Evolutionary conservation across 2,888 invertebrate species (phyloP).

Genomic region (Harpagoxenus sublaevis): DNA sequence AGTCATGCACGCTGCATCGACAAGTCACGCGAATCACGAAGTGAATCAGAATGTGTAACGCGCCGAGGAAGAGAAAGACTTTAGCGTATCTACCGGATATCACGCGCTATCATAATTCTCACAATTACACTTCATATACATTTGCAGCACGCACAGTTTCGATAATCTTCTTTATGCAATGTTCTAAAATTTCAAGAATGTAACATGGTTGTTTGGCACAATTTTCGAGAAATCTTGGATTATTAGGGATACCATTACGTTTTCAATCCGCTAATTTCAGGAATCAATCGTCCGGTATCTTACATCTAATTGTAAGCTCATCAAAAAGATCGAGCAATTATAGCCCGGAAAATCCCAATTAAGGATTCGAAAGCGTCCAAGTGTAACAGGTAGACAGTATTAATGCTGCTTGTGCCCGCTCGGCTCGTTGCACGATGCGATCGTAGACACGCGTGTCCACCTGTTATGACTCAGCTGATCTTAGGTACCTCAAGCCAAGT

Average conservation of each 20-base stretch:
- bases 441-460: constrained; percentile 66
- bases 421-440: constrained; percentile 46
- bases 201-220: background rate
- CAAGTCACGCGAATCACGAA: constrained; percentile 68
- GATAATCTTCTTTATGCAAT: background rate
- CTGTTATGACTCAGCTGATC: constrained; percentile 73
- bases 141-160: background rate
- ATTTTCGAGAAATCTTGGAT: background rate
- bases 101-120: background rate
- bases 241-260: background rate
- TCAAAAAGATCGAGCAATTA: constrained; percentile 49
- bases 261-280: background rate
- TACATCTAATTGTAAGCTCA: constrained; percentile 24
- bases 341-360: background rate
- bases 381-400: constrained; percentile 42
- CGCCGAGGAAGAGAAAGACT: constrained; percentile 52
- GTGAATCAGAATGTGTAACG: constrained; percentile 58
- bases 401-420: constrained; percentile 8
- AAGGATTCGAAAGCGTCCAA: background rate
- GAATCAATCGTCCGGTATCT: constrained; percentile 37
- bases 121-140: background rate
- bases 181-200: background rate
- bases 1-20: constrained; percentile 77
- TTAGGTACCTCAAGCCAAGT: constrained; percentile 46
- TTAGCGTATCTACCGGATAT: constrained; percentile 54